Evolutionary conservation across 2,113 vertebrate genomes (phyloP), one percentile per base, ranked within the genome.

Genomic region (Bujurquina vittata): DNA sequence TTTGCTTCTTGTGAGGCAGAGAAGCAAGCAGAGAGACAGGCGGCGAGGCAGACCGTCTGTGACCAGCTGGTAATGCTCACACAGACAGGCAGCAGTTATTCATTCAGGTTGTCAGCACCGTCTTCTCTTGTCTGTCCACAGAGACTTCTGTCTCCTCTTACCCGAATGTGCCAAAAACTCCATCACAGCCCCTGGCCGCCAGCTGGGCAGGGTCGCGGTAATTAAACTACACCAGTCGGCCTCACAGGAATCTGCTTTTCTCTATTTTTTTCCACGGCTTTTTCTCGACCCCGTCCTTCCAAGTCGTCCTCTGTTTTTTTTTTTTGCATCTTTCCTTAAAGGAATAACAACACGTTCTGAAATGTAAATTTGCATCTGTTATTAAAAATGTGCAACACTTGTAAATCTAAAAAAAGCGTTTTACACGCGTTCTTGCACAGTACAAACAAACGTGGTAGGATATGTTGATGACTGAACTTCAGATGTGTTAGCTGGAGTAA

Each of bases 81-180:
- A 76, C 62, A 88, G 79, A 83, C 74, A 72, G 84, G n/a, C 61
- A 84, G 84, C 75, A 63, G 79, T 78, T 80, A 72, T 52, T 83
- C 88, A 76, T 85, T 77, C 84, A 89, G 88, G 91, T 87, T 92
- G 87, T 89, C 92, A 88, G 77, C 83, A 80, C 49, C 84, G 59
- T 87, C 83, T 93, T 90, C 90, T 89, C 79, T 10, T 55, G 35
- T 75, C 60, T 86, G 88, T 94, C 92, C 83, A 86, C 76, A 63
- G 88, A 83, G 90, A 86, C 75, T 29, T 62, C 84, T 22, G 18
- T 91, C 84, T 84, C 78, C 29, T 92, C 56, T 87, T 87, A 77
- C 80, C 1, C 12, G 58, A 65, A 94, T 29, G 89, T 95, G 94
- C 93, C 91, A 95, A 92, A 90, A 94, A 86, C 83, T 88, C 90